A percentile compares a stretch with the other conserved stretches of the same genome.
phyloP scores from a whole-genome alignment of 2,888 invertebrate species.

The Andrena flavipes region DNA sequence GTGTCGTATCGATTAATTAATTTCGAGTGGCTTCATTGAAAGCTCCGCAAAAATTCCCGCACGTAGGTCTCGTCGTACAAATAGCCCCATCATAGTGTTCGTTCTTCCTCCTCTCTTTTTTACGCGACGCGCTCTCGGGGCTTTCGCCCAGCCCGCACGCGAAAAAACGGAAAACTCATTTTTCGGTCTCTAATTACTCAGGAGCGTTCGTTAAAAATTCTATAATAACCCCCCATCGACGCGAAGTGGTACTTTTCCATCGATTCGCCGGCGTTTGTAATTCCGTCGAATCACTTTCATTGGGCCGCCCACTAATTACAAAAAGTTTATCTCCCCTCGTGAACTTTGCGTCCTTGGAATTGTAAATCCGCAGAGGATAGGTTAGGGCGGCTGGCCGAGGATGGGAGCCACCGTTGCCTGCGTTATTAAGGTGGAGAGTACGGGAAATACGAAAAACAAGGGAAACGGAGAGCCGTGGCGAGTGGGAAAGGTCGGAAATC shows the following conservation, averaged over 20 bases:
- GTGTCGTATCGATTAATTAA: conserved; percentile 28
- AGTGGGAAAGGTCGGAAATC: conserved; percentile 6
- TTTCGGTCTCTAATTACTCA: conserved; percentile 31
- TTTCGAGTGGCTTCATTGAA: not conserved
- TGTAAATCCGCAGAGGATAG: not conserved
- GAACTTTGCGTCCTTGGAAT: not conserved
- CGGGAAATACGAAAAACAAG: not conserved
- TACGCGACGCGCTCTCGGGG: too few relatives aligned
- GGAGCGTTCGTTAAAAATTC: conserved; percentile 40
- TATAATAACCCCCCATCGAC: conserved; percentile 10
- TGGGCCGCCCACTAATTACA: not conserved
- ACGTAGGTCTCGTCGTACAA: not conserved
- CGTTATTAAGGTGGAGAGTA: conserved; percentile 10
- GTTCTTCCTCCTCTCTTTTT: too few relatives aligned
- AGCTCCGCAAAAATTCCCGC: not conserved
- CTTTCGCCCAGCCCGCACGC: too few relatives aligned
- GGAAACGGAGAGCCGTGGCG: not conserved
- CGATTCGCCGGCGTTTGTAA: conserved; percentile 7
- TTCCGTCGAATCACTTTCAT: not conserved
- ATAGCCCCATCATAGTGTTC: too few relatives aligned
- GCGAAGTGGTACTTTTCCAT: not conserved
- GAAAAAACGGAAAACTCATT: not conserved
- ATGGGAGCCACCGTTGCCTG: not conserved
- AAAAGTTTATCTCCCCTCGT: not conserved
- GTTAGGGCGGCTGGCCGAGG: not conserved